These are phyloP conservation scores for Tupaia chinensis DNA, from an alignment of 2,113 vertebrate genomes.

Conservation along the genomic window DNA sequence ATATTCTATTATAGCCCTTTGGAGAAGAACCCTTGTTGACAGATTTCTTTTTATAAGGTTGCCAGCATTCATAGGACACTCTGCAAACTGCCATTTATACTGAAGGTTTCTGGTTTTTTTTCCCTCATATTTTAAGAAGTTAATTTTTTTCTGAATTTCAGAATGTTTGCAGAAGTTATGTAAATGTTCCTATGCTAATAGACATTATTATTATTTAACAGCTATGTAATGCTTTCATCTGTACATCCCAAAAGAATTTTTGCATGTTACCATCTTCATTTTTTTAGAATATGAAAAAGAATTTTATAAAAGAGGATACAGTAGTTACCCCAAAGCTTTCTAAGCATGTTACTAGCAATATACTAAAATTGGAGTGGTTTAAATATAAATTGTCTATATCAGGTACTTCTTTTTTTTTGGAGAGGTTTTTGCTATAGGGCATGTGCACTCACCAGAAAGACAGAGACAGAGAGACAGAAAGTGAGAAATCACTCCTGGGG, in stretches of 20 bases:
- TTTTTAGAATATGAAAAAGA: constrained; percentile 6
- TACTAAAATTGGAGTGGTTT: not conserved
- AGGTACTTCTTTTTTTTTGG: not conserved
- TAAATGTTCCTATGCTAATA: not conserved
- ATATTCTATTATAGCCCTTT: constrained; percentile 12
- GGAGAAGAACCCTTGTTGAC: not conserved
- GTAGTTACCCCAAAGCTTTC: not conserved
- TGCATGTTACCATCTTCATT: not conserved
- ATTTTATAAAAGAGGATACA: not conserved
- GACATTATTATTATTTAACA: not conserved
- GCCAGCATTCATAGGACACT: constrained; percentile 13
- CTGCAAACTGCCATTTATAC: not conserved
- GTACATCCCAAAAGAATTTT: not conserved
- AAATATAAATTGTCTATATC: not conserved
- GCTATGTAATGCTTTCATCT: not conserved
- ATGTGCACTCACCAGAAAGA: too few relatives aligned
- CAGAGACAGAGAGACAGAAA: too few relatives aligned
- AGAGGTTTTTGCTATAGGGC: too few relatives aligned
- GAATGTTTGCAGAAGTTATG: not conserved
- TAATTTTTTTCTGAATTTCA: not conserved
- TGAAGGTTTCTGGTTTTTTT: not conserved
- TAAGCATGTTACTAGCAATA: not conserved
- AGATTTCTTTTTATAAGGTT: not conserved
- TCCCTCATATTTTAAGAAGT: not conserved
- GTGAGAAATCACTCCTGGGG: too few relatives aligned